Evolutionary conservation across 2,113 vertebrate genomes (phyloP), one percentile per base, ranked within the genome.

Genomic region (Clarias magur): DNA sequence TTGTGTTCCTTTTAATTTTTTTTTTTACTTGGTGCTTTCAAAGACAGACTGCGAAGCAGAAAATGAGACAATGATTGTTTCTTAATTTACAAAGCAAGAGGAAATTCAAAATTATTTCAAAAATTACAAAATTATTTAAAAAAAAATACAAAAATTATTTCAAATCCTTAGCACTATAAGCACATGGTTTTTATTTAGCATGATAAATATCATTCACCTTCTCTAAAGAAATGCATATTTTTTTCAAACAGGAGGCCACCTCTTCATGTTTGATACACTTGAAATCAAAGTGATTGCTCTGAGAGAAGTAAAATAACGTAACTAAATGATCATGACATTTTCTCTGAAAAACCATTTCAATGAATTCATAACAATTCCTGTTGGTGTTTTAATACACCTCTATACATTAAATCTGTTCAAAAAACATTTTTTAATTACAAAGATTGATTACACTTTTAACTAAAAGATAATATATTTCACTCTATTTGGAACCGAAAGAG

Each of bases 401-500:
- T 3, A n/a, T 57, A 59, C 30, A 82, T 3, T 42, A 42, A 25
- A 48, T 53, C 60, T 81, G 82, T 19, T 72, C 21, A 34, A 88
- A 72, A 63, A 38, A 8, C 48, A 48, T 7, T 48, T 48, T 8
- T 48, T 48, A 8, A 48, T 48, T 48, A 48, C 48, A 48, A 59
- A 63, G 60, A 83, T 83, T 65, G 48, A 89, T 86, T 84, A 23
- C 23, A 65, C 56, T 57, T 70, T 63, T 75, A 85, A 63, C 59
- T 82, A 27, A 59, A 42, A 87, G 85, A 89, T 63, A 89, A 9
- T 84, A 65, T 76, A 75, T 8, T 7, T 57, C 81, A 70, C 62
- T 53, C 84, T 93, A 88, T 92, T 86, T 81, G 81, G 88, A 88
- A 87, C 87, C 16, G 80, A 86, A 87, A 85, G 85, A 88, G 90